Conservation (phyloP, 2,888 invertebrate species). For the Entomobrya multifasciata region DNA sequence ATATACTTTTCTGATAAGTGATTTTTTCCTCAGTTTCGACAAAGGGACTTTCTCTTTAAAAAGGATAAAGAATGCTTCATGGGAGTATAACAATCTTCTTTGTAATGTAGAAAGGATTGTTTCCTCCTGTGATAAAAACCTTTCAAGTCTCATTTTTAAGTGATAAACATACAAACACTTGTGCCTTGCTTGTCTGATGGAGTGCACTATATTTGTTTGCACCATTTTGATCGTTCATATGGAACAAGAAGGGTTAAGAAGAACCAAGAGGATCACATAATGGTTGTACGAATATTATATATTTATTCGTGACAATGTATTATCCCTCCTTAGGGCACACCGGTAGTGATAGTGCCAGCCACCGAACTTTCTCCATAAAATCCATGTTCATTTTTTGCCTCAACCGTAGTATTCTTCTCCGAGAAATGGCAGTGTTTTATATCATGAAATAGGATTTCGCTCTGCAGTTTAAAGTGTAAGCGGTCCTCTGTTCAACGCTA, state of each 20-base stretch:
- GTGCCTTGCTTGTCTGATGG: conserved; percentile 1
- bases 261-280: no score
- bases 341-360: not conserved
- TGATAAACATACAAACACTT: conserved; percentile 34
- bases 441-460: no score
- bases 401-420: no score
- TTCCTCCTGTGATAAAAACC: conserved; percentile 32
- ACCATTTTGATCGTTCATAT: not conserved
- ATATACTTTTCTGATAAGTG: not conserved
- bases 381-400: no score
- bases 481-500: no score
- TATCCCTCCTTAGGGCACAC: no score
- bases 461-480: no score
- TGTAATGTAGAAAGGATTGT: not conserved
- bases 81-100: not conserved
- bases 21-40: conserved; percentile 13
- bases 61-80: no score
- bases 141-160: conserved; percentile 34
- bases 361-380: no score
- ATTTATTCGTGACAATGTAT: no score
- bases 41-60: not conserved
- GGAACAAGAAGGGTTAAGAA: conserved; percentile 17
- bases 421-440: no score
- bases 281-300: no score
- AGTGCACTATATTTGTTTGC: not conserved